A percentile compares a stretch with the other conserved stretches of the same genome.
Evolutionary conservation across 2,113 vertebrate species (phyloP).

Genomic region (Halichoerus grypus): DNA sequence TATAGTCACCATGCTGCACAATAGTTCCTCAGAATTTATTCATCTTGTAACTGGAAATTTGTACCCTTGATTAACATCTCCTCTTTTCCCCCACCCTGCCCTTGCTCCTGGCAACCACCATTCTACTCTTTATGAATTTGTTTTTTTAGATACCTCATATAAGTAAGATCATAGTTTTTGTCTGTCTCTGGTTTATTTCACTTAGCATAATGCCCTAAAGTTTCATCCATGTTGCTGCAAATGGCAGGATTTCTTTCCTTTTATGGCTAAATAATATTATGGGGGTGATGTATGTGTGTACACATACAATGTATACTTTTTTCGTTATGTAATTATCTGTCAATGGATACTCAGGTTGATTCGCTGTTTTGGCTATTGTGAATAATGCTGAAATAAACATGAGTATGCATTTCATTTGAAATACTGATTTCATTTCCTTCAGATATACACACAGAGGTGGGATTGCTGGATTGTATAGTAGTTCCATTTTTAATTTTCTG

Average conservation of each 20-base stretch:
- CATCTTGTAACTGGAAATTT: not conserved
- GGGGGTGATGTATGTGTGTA: not conserved
- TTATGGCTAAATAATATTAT: not conserved
- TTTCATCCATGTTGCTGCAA: not conserved
- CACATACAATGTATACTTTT: not conserved
- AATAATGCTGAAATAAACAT: not conserved
- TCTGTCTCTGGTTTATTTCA: not conserved
- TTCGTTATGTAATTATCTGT: not conserved
- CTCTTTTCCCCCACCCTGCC: too few relatives aligned
- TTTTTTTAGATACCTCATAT: not conserved
- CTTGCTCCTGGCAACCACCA: not conserved
- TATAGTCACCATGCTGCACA: not conserved
- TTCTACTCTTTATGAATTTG: not conserved
- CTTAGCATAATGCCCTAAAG: not conserved
- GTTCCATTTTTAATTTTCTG: not conserved
- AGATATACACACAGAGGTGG: not conserved
- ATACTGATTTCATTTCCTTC: not conserved
- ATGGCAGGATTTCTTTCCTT: not conserved
- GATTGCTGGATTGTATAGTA: not conserved
- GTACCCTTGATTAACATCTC: not conserved
- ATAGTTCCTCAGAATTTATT: not conserved
- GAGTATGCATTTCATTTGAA: not conserved
- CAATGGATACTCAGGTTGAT: not conserved
- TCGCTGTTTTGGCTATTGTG: not conserved
- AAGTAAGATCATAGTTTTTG: not conserved